Conservation (phyloP, 2,113 vertebrate species). For the Centropus unirufus region DNA sequence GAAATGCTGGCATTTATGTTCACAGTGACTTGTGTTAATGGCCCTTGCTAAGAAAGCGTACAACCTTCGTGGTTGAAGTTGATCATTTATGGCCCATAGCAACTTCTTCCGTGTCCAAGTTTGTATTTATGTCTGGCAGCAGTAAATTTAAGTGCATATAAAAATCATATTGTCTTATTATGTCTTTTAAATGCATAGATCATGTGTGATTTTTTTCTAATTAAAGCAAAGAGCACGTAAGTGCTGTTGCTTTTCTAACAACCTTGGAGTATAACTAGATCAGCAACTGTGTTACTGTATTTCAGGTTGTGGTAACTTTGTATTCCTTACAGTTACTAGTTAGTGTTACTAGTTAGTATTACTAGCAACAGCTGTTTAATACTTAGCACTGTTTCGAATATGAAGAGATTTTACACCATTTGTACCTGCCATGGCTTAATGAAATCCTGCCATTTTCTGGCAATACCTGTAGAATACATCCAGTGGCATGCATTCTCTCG, state of each 20-base stretch:
- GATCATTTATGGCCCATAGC: background rate
- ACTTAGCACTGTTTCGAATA: background rate
- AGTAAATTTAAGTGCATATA: background rate
- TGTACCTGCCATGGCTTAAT: background rate
- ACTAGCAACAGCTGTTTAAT: background rate
- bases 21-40: background rate
- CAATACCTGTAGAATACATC: background rate
- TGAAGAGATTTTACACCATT: background rate
- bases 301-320: background rate
- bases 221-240: background rate
- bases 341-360: background rate
- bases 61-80: background rate
- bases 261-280: background rate
- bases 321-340: background rate
- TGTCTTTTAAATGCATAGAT: background rate
- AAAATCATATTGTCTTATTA: background rate
- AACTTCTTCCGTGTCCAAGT: background rate
- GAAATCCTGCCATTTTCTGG: background rate
- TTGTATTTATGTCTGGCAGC: background rate
- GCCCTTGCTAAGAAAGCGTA: background rate
- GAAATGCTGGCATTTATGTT: background rate
- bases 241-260: background rate
- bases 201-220: background rate
- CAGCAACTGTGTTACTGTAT: background rate
- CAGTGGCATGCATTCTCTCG: background rate